Base-by-base conservation (phyloP, 1,140 invertebrate genomes). In the Hetaerina americana region DNA sequence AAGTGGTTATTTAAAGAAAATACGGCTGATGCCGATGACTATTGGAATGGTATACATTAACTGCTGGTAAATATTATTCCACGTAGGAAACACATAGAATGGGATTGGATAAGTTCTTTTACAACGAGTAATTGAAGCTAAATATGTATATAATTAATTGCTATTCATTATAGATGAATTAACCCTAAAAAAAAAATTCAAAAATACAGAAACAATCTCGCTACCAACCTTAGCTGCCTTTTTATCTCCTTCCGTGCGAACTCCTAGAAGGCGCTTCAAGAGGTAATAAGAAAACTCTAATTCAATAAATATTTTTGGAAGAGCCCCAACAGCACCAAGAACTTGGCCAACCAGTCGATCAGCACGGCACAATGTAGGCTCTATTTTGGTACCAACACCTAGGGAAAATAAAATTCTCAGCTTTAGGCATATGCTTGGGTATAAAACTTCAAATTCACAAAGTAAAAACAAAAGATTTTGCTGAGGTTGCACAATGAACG, bases 371-470 rank as follows among this genome's bases (percentile, higher is more conserved):
- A 99, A 83, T 10, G 96, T 99, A 0, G 97, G 97, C 82, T 99
- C 98, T 78, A 99, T 99, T 84, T 97, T 97, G 0, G 97, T 99
- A 76, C 97, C 97, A 27, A 99, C 97, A 83, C 97, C 90, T 89
- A 74, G 5, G 78, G 78, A 74, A 68, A 70, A 73, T 71, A n/a
- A n/a, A n/a, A n/a, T n/a, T n/a, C n/a, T n/a, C n/a, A n/a, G n/a
- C n/a, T n/a, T n/a, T n/a, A n/a, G n/a, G n/a, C n/a, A n/a, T n/a
- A n/a, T n/a, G n/a, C n/a, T n/a, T n/a, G n/a, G n/a, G n/a, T n/a
- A n/a, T n/a, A n/a, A n/a, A n/a, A n/a, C n/a, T n/a, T n/a, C n/a
- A n/a, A n/a, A n/a, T n/a, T n/a, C n/a, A n/a, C n/a, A n/a, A n/a
- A n/a, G n/a, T n/a, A n/a, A n/a, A n/a, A n/a, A n/a, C n/a, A n/a